Base-by-base conservation (phyloP, 1,140 invertebrate species). In the Drosophila ananassae region DNA sequence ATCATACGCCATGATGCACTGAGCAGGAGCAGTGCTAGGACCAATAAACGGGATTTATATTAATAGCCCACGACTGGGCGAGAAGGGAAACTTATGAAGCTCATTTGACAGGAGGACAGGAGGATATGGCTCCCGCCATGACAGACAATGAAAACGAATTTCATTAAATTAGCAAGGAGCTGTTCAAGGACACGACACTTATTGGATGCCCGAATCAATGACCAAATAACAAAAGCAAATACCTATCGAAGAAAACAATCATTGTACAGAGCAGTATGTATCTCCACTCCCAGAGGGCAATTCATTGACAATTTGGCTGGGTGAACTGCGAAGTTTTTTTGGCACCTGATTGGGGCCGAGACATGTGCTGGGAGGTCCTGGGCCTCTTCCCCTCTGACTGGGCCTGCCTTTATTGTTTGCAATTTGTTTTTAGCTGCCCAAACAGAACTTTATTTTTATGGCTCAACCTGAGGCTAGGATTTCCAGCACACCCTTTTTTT, bases 361-460 rank as follows among this genome's bases (percentile, higher is more conserved):
- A 44, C 41, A 44, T 44, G 41, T 44, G 13, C 7, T 21, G 41
- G 41, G 41, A 48, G 34, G 55, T 57, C 64, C 60, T 75, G 69
- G 47, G 74, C 56, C 62, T 17, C 41, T 57, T 24, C 13, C 39
- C 4, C 13, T 2, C 39, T n/a, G 3, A n/a, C n/a, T 17, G n/a
- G n/a, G 6, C 41, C 59, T 58, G 41, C 52, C 66, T 87, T 87
- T 78, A 82, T 87, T 89, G 82, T 89, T 87, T 87, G 82, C 82
- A 87, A 87, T 87, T 87, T 87, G 82, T 87, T 89, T 87, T 76
- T 72, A 81, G 82, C 78, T 87, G 82, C 56, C 76, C 68, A 74
- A 87, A 85, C 77, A 74, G 63, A 78, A 87, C 74, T 79, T 87
- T 79, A 73, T 67, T 87, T 85, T 82, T 87, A 81, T 85, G 73